Percentiles rank a stretch among this genome's conserved stretches.
Evolutionary conservation across 2,113 vertebrate genomes (phyloP).

Genomic region (Solea senegalensis): DNA sequence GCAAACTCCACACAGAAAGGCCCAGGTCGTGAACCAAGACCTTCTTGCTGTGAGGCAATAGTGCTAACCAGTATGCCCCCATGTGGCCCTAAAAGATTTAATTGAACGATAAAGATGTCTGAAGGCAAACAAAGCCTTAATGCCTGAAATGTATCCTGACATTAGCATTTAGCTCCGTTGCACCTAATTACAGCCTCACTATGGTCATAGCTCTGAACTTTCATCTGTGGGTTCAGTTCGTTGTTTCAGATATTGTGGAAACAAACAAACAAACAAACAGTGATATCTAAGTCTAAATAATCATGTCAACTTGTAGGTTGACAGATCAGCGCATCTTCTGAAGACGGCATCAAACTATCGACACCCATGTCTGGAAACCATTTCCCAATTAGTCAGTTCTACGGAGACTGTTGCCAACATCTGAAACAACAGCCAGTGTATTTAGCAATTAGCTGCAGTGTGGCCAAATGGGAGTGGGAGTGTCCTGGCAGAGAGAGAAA

Average conservation of each 20-base stretch:
- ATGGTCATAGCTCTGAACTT: too few species aligned
- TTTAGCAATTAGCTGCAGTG: conserved; percentile 73
- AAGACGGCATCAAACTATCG: conserved; percentile 17
- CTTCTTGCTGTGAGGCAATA: too few species aligned
- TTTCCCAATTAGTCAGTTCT: conserved; percentile 65
- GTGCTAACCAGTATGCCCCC: too few species aligned
- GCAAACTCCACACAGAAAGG: too few species aligned
- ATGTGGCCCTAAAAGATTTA: too few species aligned
- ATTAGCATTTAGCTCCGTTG: too few species aligned
- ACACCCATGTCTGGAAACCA: conserved; percentile 42
- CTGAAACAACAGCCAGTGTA: conserved; percentile 74
- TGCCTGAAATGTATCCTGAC: too few species aligned
- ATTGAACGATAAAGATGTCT: too few species aligned
- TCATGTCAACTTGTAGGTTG: not conserved
- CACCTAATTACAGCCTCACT: too few species aligned
- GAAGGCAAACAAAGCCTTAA: too few species aligned
- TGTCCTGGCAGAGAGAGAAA: conserved; percentile 60
- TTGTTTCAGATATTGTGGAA: not conserved
- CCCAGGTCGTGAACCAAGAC: too few species aligned
- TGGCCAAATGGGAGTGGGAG: conserved; percentile 72
- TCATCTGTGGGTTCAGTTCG: too few species aligned
- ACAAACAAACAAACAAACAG: not conserved
- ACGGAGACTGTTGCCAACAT: conserved; percentile 60
- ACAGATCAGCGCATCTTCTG: conserved; percentile 23
- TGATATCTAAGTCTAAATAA: not conserved